A percentile compares a stretch with the other conserved stretches of the same genome.
phyloP scores from a whole-genome alignment of 1,140 invertebrate genomes.

The Mactra quadrangularis region DNA sequence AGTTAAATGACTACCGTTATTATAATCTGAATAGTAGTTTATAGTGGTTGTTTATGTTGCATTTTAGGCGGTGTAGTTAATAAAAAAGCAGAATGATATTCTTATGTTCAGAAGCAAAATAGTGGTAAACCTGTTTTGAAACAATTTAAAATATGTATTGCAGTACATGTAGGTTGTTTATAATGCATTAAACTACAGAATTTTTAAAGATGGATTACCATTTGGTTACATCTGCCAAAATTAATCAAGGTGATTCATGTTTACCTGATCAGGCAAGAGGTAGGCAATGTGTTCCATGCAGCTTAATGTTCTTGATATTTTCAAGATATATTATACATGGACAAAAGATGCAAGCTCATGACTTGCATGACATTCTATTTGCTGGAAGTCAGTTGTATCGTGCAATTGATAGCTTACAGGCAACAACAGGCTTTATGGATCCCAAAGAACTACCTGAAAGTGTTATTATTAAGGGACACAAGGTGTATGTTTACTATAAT shows the following conservation, averaged over 20 bases:
- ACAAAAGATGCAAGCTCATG: background rate
- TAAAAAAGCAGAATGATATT: too few relatives aligned
- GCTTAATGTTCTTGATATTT: constrained; percentile 29
- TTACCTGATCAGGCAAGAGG: constrained; percentile 36
- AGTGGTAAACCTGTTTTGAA: too few relatives aligned
- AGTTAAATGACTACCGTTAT: too few relatives aligned
- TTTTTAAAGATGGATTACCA: constrained; percentile 5
- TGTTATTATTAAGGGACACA: background rate
- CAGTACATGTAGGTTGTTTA: too few relatives aligned
- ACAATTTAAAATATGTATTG: too few relatives aligned
- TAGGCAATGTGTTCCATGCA: constrained; percentile 36
- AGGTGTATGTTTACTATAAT: constrained; percentile 7
- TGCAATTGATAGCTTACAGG: background rate
- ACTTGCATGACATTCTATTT: constrained; percentile 26
- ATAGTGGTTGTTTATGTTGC: too few relatives aligned
- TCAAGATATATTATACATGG: background rate
- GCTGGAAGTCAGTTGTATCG: constrained; percentile 38
- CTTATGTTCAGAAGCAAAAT: too few relatives aligned
- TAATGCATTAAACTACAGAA: too few relatives aligned
- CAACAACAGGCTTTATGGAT: background rate
- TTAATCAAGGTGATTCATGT: constrained; percentile 20
- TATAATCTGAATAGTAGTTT: too few relatives aligned
- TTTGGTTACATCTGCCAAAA: background rate
- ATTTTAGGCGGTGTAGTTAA: too few relatives aligned
- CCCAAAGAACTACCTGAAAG: background rate